Evolutionary conservation across 2,797 vertebrate genomes (phyloP).

Genomic region (Orientallactaga sibirica): DNA sequence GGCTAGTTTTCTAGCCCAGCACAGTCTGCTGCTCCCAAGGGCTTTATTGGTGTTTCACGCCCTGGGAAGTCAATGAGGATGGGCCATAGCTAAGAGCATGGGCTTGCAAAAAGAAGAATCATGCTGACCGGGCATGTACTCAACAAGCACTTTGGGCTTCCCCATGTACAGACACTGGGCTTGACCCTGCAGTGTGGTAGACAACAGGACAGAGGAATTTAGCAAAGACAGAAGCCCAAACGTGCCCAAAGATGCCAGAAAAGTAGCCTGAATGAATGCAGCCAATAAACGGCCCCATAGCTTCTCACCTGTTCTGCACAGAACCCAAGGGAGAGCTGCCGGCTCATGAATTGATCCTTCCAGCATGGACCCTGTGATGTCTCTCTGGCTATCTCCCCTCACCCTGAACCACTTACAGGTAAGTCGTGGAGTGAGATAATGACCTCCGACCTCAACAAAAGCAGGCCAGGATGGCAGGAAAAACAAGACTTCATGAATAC

Average conservation of each 20-base stretch:
- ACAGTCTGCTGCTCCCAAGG: too few species aligned
- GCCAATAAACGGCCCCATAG: background rate
- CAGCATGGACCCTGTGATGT: background rate
- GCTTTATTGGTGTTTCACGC: background rate
- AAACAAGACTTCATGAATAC: background rate
- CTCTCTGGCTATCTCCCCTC: background rate
- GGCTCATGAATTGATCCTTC: background rate
- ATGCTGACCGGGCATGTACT: background rate
- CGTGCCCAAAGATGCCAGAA: background rate
- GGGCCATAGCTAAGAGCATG: accelerated
- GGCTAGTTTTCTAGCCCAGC: background rate
- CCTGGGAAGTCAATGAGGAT: background rate
- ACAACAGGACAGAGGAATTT: background rate
- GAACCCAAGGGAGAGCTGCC: background rate
- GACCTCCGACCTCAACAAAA: background rate
- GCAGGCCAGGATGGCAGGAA: background rate
- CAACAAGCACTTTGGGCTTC: background rate
- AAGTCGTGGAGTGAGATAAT: background rate
- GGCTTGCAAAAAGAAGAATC: accelerated
- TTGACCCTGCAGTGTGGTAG: background rate
- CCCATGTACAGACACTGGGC: background rate
- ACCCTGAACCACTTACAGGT: background rate
- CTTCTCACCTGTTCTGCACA: background rate
- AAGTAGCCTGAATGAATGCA: background rate
- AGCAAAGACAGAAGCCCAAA: accelerated